Base-by-base conservation (phyloP, 2,113 vertebrate genomes). In the Vireo altiloquus region DNA sequence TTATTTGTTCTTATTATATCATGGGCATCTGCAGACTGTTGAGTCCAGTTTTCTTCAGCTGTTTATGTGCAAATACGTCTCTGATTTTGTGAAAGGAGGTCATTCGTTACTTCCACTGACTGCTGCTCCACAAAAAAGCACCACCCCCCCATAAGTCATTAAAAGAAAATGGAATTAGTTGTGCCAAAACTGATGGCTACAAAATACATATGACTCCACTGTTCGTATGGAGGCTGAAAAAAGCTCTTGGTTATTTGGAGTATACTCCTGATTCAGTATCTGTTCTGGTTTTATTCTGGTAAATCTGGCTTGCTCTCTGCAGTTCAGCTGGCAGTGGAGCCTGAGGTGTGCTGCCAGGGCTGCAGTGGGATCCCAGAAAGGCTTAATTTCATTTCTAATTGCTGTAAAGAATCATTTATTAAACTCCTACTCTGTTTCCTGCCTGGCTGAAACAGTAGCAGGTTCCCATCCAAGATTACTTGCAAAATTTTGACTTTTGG, bases 1-100 rank as follows among this genome's bases (percentile, higher is more conserved):
- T 97, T 94, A 96, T 96, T 97, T 96, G 88, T 83, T 93, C 84
- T 88, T 92, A 65, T 88, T 95, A 90, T 95, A 91, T 86, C 88
- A 56, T 52, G 88, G 90, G 71, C 87, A 90, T 94, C 93, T 97
- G 95, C 64, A 31, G 78, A 72, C 91, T 89, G 88, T 91, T 89
- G 95, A 69, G 85, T 90, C 88, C 88, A 37, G 66, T 95, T 94
- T 65, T 95, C 92, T 90, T 94, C 85, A 85, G 82, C 77, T 93
- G 70, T 93, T 96, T 89, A 85, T 94, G 92, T 93, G 91, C 82
- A 93, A 78, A 93, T 92, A 79, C 2, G 0, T 77, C 86, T 97
- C 88, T 88, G 82, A 90, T 96, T 44, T 88, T 74, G 57, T 60
- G 57, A 94, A 88, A 81, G 74, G 63, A 64, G 81, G 66, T 90